Conservation (phyloP, 37 sponge, comb jelly and placozoan genomes). For the Tethya wilhelma region DNA sequence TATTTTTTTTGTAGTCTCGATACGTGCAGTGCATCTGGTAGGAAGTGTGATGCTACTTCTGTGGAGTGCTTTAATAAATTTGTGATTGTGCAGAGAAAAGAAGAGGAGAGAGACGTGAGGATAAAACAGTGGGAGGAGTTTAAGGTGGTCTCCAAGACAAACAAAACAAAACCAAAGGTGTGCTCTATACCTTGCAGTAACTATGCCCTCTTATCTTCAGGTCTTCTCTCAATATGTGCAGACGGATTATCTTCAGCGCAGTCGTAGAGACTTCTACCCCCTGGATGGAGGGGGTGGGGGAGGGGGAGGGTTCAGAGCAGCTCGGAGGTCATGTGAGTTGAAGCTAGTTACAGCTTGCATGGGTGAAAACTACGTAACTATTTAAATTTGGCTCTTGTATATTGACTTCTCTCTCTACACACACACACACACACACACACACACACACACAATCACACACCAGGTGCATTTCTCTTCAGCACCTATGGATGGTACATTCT, state of each 20-base stretch:
- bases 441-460: background rate
- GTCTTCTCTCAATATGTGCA: background rate
- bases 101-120: constrained; percentile 47
- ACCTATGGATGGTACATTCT: constrained; percentile 60
- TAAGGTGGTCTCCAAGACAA: constrained; percentile 39
- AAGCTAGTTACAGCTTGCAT: constrained; percentile 10
- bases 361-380: background rate
- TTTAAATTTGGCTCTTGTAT: too few species aligned
- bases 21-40: too few species aligned
- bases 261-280: constrained; percentile 42
- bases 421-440: too few species aligned
- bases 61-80: background rate
- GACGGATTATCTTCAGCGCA: too few species aligned
- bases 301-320: constrained; percentile 57
- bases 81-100: constrained; percentile 32
- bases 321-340: constrained; percentile 41
- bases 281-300: constrained; percentile 55
- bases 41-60: too few species aligned
- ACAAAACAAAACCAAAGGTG: constrained; percentile 29
- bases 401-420: too few species aligned
- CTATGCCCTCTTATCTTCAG: background rate
- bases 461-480: constrained; percentile 16
- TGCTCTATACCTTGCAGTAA: background rate
- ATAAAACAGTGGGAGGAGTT: constrained; percentile 77
- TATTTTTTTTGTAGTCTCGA: too few species aligned